Conservation (phyloP, 2,888 invertebrate species). For the Drosophila diplacantha region DNA sequence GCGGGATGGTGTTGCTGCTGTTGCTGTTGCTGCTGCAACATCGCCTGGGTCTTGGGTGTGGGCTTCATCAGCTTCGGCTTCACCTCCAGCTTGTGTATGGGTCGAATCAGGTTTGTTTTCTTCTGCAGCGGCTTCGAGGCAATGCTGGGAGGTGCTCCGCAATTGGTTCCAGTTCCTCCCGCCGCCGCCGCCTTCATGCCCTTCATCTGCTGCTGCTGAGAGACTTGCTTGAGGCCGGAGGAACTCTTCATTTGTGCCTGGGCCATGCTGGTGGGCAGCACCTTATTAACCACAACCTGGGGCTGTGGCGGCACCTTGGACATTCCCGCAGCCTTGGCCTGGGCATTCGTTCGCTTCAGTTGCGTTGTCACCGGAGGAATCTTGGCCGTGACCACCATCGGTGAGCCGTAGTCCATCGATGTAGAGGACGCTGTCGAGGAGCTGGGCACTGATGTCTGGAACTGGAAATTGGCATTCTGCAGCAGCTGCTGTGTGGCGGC, state of each 20-base stretch:
- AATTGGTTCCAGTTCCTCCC: conserved; percentile 50
- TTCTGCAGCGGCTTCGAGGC: conserved; percentile 61
- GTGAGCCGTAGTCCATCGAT: conserved; percentile 45
- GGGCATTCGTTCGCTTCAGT: conserved; percentile 51
- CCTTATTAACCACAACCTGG: conserved; percentile 74
- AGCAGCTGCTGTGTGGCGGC: conserved; percentile 43
- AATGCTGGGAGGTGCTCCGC: conserved; percentile 64
- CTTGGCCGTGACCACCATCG: conserved; percentile 62
- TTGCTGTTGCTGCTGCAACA: conserved; percentile 23
- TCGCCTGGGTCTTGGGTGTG: conserved; percentile 41
- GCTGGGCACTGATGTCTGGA: conserved; percentile 44
- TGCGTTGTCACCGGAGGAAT: conserved; percentile 67
- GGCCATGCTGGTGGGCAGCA: conserved; percentile 65
- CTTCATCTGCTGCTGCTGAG: conserved; percentile 49
- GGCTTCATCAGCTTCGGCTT: conserved; percentile 72
- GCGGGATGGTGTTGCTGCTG: conserved; percentile 26
- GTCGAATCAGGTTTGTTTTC: conserved; percentile 73
- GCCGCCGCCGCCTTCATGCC: conserved; percentile 39
- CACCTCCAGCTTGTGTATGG: conserved; percentile 73
- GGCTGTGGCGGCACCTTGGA: conserved; percentile 70
- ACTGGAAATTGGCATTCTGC: conserved; percentile 60
- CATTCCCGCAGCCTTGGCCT: conserved; percentile 41
- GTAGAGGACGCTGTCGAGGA: conserved; percentile 27
- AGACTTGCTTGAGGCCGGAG: conserved; percentile 32
- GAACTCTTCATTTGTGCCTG: conserved; percentile 44